Base-by-base conservation (phyloP, 2,797 vertebrate genomes). In the Tragelaphus oryx region DNA sequence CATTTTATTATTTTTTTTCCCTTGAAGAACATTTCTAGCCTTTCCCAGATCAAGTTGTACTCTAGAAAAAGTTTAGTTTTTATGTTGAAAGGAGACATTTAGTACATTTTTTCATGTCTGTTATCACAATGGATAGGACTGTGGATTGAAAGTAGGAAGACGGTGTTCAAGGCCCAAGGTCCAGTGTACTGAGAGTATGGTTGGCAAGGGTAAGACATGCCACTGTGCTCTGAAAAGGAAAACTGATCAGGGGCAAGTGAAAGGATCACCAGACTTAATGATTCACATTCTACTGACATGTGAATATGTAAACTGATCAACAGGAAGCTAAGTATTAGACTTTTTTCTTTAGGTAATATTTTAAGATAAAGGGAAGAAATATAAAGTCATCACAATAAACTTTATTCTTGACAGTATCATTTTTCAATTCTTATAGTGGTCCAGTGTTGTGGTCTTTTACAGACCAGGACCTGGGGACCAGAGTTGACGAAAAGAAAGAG, bases 361-460 rank as follows among this genome's bases (percentile, higher is more conserved):
- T 81, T 33, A 81, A 68, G 33, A 68, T 68, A 22, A 37, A 68
- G 33, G 37, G 50, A 44, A 14, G 6, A 24, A 33, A 16, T 78
- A 22, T 44, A 68, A 68, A 80, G 4, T 84, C 8, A n/a, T 33
- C 74, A 12, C 13, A 14, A 11, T 76, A 3, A 96, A 1, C 0
- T 0, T 1, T 28, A 2, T 33, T 79, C 0, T 44, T 33, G 41
- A 57, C 28, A 46, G 52, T 24, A 75, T 2, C 0, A 1, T 68
- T 6, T 3, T 60, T 68, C 37, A 18, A 0, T 74, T 55, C 85
- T 76, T 57, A 71, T 8, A 52, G 1, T 87, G 8, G 41, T 81
- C 48, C 52, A 65, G n/a, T 65, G 6, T 30, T 33, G 59, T 1
- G 14, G 13, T 30, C 6, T 30, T 30, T 60, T 30, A 60, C 13